phyloP scores from a whole-genome alignment of 2,113 vertebrate species.

The Cygnus atratus region DNA sequence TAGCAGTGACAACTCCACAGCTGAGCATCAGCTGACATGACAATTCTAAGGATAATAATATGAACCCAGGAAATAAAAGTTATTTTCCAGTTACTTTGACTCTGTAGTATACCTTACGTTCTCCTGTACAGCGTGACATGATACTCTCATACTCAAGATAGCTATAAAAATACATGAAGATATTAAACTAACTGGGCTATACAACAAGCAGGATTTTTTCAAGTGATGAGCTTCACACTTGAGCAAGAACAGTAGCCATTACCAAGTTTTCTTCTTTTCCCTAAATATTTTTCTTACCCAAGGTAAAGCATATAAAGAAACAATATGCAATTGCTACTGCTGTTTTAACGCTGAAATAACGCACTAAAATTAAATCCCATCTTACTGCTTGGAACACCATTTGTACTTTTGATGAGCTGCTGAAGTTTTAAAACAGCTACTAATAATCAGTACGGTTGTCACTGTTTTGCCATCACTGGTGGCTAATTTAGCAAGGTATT shows the following conservation, averaged over 20 bases:
- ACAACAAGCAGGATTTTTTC: background rate
- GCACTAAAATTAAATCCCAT: background rate
- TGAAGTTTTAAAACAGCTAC: background rate
- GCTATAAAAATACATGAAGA: background rate
- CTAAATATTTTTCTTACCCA: background rate
- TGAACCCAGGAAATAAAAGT: background rate
- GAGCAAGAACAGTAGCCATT: background rate
- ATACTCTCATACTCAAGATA: too few relatives aligned
- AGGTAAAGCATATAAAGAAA: background rate
- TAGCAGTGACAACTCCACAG: background rate
- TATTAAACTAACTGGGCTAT: background rate
- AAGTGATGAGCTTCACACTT: background rate
- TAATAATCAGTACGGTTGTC: background rate
- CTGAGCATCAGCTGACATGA: background rate
- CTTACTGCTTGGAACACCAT: background rate
- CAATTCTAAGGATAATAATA: background rate
- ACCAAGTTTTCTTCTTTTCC: background rate
- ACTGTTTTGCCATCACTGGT: background rate
- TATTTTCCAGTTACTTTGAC: background rate
- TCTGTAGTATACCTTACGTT: background rate
- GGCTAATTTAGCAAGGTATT: background rate
- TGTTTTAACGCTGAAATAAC: background rate
- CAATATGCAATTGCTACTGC: background rate
- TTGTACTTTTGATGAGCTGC: background rate
- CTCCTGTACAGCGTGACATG: background rate